Conservation (phyloP, 2,888 invertebrate species). For the Rhagonycha lutea region DNA sequence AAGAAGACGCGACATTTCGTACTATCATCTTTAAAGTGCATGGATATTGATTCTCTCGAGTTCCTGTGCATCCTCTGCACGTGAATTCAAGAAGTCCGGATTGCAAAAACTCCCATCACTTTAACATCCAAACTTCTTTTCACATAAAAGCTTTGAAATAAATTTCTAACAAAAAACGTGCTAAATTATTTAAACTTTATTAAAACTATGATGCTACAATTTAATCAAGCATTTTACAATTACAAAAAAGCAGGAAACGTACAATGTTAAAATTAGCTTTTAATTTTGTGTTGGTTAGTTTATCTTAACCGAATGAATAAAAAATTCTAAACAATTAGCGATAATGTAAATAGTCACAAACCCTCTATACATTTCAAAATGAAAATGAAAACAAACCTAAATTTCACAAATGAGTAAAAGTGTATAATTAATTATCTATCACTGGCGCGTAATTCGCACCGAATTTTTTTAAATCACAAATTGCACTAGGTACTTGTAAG, state of each 20-base stretch:
- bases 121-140: neutral
- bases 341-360: slow-evolving; percentile 8
- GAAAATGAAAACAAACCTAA: slow-evolving; percentile 8
- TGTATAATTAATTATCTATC: neutral
- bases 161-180: neutral
- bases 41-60: slow-evolving; percentile 49
- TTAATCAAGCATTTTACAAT: neutral
- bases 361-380: neutral
- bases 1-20: slow-evolving; percentile 31
- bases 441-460: neutral
- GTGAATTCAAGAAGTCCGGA: slow-evolving; percentile 19
- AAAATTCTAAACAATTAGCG: neutral
- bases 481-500: slow-evolving; percentile 47
- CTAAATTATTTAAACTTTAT: neutral
- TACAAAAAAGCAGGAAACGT: neutral
- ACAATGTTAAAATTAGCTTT: neutral
- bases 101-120: slow-evolving; percentile 15
- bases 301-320: neutral
- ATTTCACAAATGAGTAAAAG: neutral
- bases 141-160: neutral
- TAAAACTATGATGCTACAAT: neutral
- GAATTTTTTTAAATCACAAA: slow-evolving; percentile 35
- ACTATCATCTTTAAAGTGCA: slow-evolving; percentile 52
- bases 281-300: neutral
- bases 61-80: slow-evolving; percentile 42